Conservation (phyloP, 2,113 vertebrate genomes). For the Tylochromis polylepis region DNA sequence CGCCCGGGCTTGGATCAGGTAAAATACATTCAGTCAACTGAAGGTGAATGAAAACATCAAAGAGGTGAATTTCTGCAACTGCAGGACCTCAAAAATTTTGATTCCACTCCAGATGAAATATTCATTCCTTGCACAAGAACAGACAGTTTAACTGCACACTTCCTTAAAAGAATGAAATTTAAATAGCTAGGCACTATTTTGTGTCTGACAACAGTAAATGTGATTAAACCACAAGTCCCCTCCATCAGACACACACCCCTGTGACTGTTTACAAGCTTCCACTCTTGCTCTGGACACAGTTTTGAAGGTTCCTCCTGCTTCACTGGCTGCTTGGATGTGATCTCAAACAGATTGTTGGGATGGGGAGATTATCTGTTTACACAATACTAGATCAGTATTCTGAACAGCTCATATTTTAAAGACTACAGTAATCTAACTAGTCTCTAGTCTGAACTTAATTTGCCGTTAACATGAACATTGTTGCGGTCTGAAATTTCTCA, state of each 20-base stretch:
- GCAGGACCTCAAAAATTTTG: neutral
- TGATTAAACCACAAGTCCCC: neutral
- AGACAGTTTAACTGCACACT: neutral
- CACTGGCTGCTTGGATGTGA: slow-evolving; percentile 76
- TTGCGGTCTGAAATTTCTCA: neutral
- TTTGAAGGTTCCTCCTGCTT: slow-evolving; percentile 77
- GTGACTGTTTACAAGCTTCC: slow-evolving; percentile 25
- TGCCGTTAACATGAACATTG: neutral
- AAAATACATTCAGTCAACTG: neutral
- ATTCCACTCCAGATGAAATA: neutral
- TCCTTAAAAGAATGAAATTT: neutral
- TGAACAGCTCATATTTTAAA: neutral
- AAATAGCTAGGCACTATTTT: neutral
- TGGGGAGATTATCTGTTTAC: slow-evolving; percentile 71
- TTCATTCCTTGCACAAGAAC: neutral
- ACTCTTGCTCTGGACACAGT: slow-evolving; percentile 74
- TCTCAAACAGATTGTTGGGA: slow-evolving; percentile 78
- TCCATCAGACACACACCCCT: slow-evolving; percentile 35
- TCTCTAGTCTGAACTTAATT: neutral
- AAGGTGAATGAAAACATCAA: neutral
- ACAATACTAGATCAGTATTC: neutral
- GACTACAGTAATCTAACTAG: neutral
- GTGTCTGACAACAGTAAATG: neutral
- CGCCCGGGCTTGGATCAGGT: neutral
- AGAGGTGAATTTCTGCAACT: neutral